Evolutionary conservation across 2,888 invertebrate genomes (phyloP), one percentile per base, ranked within the genome.

Genomic region (Homarus gammarus): DNA sequence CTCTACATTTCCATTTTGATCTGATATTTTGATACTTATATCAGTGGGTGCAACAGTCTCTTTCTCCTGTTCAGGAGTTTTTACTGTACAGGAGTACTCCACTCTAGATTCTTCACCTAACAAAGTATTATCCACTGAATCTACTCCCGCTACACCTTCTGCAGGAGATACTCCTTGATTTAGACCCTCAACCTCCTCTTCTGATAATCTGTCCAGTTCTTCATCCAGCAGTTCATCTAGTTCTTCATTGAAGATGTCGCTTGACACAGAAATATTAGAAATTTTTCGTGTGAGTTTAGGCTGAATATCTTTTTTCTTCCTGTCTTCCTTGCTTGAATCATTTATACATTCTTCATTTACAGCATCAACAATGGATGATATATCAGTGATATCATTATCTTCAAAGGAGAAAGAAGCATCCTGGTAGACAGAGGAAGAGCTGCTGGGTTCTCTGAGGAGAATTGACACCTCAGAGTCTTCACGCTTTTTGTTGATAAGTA

Each of bases 161-260:
- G 22, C 44, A 44, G 22, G 31, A 6, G 70, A 33, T 18, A 33
- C 78, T 56, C 15, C 56, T 5, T 36, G 6, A 10, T 51, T 10
- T 10, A 31, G 27, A 15, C 51, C 6, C 8, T 36, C 56, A 73
- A 73, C 38, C 27, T 78, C 88, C 44, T 78, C 84, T 44, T 89
- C 88, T 70, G 88, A 89, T 44, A 89, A 78, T 38, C 88, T 89
- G 44, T 89, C 88, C 1, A 89, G 75, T 40, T 89, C 88, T 68
- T 89, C 88, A 89, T 89, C 84, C 31, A 89, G 79, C 31, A 89
- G 70, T 12, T 84, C 88, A 72, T 89, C 88, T 33, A 89, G 49
- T 72, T 89, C 88, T 40, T 89, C 88, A 84, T 89, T 75, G 40
- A 89, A 89, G 31, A 78, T 70, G 70, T 89, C 88, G 64, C 88